Percentiles rank a stretch among this genome's conserved stretches.
Conservation (phyloP, 2,888 invertebrate genomes). For the Nephrotoma flavescens region DNA sequence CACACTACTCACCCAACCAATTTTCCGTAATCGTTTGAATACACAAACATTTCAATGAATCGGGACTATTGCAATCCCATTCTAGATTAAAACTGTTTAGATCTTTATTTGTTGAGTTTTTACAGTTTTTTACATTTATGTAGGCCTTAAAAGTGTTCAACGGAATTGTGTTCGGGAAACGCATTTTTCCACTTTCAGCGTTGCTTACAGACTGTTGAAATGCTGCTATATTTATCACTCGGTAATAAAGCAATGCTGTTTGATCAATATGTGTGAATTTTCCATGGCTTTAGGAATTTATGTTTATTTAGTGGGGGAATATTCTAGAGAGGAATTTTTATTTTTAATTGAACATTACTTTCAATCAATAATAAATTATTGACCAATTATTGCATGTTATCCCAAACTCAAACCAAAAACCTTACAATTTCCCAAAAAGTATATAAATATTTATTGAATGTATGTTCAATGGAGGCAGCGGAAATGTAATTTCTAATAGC, state of each 20-base stretch:
- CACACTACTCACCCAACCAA: slow-evolving; percentile 24
- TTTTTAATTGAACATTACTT: no score
- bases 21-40: slow-evolving; percentile 26
- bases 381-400: no score
- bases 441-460: no score
- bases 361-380: no score
- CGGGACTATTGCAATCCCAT: slow-evolving; percentile 20
- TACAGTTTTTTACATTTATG: slow-evolving; percentile 14
- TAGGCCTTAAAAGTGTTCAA: slow-evolving; percentile 28
- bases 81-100: slow-evolving; percentile 15
- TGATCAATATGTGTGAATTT: neutral
- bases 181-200: slow-evolving; percentile 15
- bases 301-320: no score
- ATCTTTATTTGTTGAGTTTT: slow-evolving; percentile 2
- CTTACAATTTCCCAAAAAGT: no score
- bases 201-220: neutral
- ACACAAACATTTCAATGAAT: slow-evolving; percentile 24
- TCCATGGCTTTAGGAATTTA: no score
- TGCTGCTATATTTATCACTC: no score
- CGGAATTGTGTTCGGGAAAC: slow-evolving; percentile 25
- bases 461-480: no score
- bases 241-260: neutral
- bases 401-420: no score
- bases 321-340: no score
- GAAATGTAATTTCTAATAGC: no score